Percentiles rank a stretch among this genome's conserved stretches.
Conservation (phyloP, 1,140 invertebrate genomes). For the Charaxes varanes region DNA sequence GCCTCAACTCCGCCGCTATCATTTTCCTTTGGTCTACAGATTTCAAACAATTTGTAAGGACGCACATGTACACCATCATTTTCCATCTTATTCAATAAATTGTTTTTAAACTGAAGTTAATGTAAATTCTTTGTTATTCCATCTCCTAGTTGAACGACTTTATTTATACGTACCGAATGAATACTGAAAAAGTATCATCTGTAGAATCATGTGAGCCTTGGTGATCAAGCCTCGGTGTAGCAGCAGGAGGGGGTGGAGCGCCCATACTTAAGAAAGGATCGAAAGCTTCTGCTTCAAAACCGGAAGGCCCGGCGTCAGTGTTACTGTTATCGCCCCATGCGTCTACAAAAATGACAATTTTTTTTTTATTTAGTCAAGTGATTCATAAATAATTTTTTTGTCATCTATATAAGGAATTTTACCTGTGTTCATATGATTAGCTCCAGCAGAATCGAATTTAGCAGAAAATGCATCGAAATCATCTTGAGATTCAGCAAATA, state of each 20-base stretch:
- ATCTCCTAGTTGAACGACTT: too few relatives aligned
- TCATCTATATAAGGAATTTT: slow-evolving; percentile 6
- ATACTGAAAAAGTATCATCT: slow-evolving; percentile 85
- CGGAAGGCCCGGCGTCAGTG: slow-evolving; percentile 63
- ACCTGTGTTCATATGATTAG: slow-evolving; percentile 53
- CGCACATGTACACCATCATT: too few relatives aligned
- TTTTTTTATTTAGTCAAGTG: too few relatives aligned
- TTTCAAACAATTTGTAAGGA: too few relatives aligned
- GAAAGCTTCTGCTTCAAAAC: slow-evolving; percentile 85
- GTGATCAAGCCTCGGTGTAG: slow-evolving; percentile 75
- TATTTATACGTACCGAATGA: slow-evolving; percentile 78
- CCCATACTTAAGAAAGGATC: slow-evolving; percentile 89
- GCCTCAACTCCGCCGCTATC: slow-evolving; percentile 24
- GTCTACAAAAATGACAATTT: slow-evolving; percentile 23
- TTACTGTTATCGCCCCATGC: slow-evolving; percentile 76
- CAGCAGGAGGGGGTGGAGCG: slow-evolving; percentile 80
- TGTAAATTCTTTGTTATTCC: too few relatives aligned
- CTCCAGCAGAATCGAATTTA: slow-evolving; percentile 83
- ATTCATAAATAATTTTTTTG: too few relatives aligned
- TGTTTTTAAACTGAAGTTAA: too few relatives aligned
- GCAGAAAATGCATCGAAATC: slow-evolving; percentile 86
- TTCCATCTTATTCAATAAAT: too few relatives aligned
- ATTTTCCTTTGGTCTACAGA: slow-evolving; percentile 76
- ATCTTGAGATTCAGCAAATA: slow-evolving; percentile 75
- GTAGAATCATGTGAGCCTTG: slow-evolving; percentile 84